Evolutionary conservation across 1,140 invertebrate genomes (phyloP).

Genomic region (Sarcophaga peregrina): DNA sequence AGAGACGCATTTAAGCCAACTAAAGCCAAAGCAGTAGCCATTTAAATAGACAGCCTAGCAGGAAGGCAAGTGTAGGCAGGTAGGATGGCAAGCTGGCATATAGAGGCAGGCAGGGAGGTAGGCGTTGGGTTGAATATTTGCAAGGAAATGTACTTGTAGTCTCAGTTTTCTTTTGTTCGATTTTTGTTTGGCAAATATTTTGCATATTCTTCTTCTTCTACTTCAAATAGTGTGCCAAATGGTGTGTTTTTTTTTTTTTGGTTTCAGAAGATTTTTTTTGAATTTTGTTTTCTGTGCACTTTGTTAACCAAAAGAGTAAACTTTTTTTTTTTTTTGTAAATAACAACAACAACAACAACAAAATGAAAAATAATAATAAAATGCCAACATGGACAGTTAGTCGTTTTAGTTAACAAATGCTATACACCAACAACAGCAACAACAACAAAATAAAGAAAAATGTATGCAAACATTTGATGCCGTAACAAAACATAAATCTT

Average conservation of each 20-base stretch:
- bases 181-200: not conserved
- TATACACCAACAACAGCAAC: not conserved
- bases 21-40: slow-evolving; percentile 17
- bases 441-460: not conserved
- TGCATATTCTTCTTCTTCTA: not conserved
- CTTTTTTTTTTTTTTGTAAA: too few relatives aligned
- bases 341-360: not conserved
- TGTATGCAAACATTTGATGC: slow-evolving; percentile 37
- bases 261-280: too few relatives aligned
- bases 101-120: not conserved
- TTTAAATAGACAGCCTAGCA: not conserved
- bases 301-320: not conserved
- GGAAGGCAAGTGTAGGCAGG: too few relatives aligned
- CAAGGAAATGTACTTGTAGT: slow-evolving; percentile 4
- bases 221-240: not conserved
- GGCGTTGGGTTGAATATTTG: too few relatives aligned
- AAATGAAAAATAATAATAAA: too few relatives aligned
- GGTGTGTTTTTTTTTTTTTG: not conserved
- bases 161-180: too few relatives aligned
- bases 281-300: too few relatives aligned
- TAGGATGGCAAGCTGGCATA: too few relatives aligned
- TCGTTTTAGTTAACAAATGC: slow-evolving; percentile 33
- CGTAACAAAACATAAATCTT: slow-evolving; percentile 41
- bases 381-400: slow-evolving; percentile 22
- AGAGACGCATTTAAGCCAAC: not conserved